A percentile compares a stretch with the other conserved stretches of the same genome.
Conservation (phyloP, 1,140 invertebrate genomes). For the Achroia grisella region DNA sequence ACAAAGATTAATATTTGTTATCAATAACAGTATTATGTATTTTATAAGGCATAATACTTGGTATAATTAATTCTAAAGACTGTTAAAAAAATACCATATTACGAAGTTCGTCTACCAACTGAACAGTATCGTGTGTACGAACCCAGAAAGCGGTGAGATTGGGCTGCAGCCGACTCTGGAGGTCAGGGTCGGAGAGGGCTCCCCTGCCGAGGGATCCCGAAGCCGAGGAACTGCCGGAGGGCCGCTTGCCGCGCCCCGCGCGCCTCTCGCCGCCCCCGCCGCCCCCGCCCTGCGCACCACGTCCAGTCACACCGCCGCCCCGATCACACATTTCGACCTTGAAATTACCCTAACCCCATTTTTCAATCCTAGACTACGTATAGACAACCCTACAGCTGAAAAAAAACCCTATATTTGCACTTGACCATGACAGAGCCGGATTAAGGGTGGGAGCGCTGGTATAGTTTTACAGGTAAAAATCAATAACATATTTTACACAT, state of each 20-base stretch:
- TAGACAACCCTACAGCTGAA: too few species aligned
- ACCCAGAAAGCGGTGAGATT: slow-evolving; percentile 56
- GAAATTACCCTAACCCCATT: neutral
- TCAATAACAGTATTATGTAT: too few species aligned
- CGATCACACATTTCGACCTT: slow-evolving; percentile 36
- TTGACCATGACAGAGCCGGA: too few species aligned
- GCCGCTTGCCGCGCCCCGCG: slow-evolving; percentile 59
- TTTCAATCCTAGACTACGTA: neutral
- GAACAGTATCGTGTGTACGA: slow-evolving; percentile 21
- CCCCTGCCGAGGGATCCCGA: slow-evolving; percentile 49
- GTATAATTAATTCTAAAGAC: too few species aligned
- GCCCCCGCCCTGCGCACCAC: slow-evolving; percentile 43
- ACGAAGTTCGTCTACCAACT: too few species aligned
- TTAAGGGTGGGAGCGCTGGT: too few species aligned
- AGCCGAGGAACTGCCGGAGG: slow-evolving; percentile 48
- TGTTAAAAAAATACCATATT: too few species aligned
- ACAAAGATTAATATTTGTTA: too few species aligned
- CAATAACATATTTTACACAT: too few species aligned
- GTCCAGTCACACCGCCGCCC: slow-evolving; percentile 21
- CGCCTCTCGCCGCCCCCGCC: slow-evolving; percentile 44
- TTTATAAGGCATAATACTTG: too few species aligned
- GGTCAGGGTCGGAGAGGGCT: slow-evolving; percentile 60
- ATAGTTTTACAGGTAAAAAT: too few species aligned
- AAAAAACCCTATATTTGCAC: too few species aligned
- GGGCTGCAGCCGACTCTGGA: slow-evolving; percentile 48